Base-by-base conservation (phyloP, 64 coral and sea anemone genomes). In the Hydrozoanthus tunicans region DNA sequence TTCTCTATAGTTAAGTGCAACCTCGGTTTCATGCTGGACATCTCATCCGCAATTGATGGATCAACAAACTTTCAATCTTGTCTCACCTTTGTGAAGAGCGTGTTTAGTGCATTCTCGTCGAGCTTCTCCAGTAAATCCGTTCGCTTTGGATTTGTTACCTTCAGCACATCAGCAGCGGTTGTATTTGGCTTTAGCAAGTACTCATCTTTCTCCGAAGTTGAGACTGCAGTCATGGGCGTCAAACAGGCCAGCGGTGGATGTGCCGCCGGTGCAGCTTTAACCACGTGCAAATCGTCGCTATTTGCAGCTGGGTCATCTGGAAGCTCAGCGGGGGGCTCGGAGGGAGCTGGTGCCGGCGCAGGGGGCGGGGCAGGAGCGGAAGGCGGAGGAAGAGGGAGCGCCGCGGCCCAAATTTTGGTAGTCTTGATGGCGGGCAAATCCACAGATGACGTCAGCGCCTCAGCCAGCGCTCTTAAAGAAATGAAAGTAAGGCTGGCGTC, bases 1-100 rank as follows among this genome's bases (percentile, higher is more conserved):
- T 79, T 51, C 53, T 79, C 25, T 27, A 23, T 58, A 96, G 94
- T 20, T 59, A 90, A 71, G 14, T 96, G 94, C 13, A 86, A 96
- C 3, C 74, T 96, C 53, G 94, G 86, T 4, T 96, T 96, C 12
- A 96, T 96, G 94, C 53, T 96, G 58, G 94, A 96, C 73, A 59
- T 86, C 5, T 96, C 94, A 17, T 90, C 86, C 6, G 93, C 91
- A 12, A 96, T 96, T 13, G 79, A 93, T 6, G 86, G 85, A 67
- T 62, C 82, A 12, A 78, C 91, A 53, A 93, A 85, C 17, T 92
- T 96, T 27, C 79, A 93, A 23, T 60, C 93, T 3, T 90, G 92
- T 7, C 83, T 96, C 0, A 79, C 92, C 1, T 96, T 96, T 81
- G 85, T 96, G 43, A 96, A 93, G 10, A 90, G 81, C 7, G 92